These are phyloP conservation scores for Bembecia ichneumoniformis DNA, from an alignment of 2,888 invertebrate species.

Conservation along the genomic window DNA sequence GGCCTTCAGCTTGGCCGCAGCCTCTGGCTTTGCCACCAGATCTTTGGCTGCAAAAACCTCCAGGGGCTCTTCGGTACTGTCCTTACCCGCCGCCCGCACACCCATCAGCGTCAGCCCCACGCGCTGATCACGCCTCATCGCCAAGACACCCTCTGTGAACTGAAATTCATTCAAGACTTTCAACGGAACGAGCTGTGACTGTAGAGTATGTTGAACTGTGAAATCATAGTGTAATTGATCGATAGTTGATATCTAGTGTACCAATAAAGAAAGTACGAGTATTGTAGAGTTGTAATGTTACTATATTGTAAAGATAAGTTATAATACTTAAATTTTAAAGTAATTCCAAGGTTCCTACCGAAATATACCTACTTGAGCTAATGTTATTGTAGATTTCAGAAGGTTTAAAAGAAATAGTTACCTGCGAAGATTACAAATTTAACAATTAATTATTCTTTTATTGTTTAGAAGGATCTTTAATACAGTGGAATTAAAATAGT, in stretches of 20 bases:
- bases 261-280: constrained; percentile 1
- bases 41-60: constrained; percentile 93
- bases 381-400: constrained; percentile 40
- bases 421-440: constrained; percentile 27
- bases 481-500: no score
- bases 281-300: constrained; percentile 35
- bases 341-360: constrained; percentile 67
- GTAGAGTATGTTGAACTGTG: constrained; percentile 29
- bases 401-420: constrained; percentile 41
- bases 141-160: constrained; percentile 59
- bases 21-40: constrained; percentile 89
- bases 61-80: constrained; percentile 70
- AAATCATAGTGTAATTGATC: constrained; percentile 31
- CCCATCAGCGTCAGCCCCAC: constrained; percentile 26
- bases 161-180: constrained; percentile 1
- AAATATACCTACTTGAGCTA: constrained; percentile 38
- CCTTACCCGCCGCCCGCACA: constrained; percentile 73
- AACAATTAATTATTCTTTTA: no score
- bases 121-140: constrained; percentile 46
- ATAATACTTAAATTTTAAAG: constrained; percentile 4
- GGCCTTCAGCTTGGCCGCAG: constrained; percentile 90
- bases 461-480: no score
- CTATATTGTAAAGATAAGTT: constrained; percentile 7
- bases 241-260: no score
- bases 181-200: constrained; percentile 36